These are phyloP conservation scores for Sinella curviseta DNA, from an alignment of 1,140 invertebrate species.

Conservation along the genomic window DNA sequence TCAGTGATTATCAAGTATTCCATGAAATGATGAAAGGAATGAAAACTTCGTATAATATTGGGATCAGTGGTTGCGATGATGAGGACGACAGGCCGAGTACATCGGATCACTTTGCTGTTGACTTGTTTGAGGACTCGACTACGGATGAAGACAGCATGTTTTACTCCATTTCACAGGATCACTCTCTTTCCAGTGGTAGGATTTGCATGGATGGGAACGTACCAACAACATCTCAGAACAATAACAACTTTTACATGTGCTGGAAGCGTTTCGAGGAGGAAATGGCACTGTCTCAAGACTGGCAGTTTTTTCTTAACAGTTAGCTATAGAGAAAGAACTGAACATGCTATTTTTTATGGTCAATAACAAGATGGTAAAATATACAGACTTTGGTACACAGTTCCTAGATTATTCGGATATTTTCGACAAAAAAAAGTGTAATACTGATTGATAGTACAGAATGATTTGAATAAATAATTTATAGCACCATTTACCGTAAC, in stretches of 20 bases:
- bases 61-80: neutral
- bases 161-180: neutral
- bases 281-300: neutral
- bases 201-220: neutral
- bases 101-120: neutral
- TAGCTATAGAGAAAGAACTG: neutral
- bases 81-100: neutral
- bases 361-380: no score
- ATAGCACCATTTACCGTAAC: no score
- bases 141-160: neutral
- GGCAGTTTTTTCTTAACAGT: constrained; percentile 2
- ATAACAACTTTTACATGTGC: neutral
- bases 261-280: neutral
- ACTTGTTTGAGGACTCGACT: neutral
- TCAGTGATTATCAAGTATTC: neutral
- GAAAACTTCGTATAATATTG: neutral
- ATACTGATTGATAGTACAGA: no score
- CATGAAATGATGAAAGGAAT: neutral
- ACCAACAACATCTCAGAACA: neutral
- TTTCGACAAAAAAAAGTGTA: no score
- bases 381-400: no score
- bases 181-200: neutral
- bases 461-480: no score
- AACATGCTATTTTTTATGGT: no score
- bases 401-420: no score